Conservation (phyloP, 2,113 vertebrate genomes). For the Arvicanthis niloticus region DNA sequence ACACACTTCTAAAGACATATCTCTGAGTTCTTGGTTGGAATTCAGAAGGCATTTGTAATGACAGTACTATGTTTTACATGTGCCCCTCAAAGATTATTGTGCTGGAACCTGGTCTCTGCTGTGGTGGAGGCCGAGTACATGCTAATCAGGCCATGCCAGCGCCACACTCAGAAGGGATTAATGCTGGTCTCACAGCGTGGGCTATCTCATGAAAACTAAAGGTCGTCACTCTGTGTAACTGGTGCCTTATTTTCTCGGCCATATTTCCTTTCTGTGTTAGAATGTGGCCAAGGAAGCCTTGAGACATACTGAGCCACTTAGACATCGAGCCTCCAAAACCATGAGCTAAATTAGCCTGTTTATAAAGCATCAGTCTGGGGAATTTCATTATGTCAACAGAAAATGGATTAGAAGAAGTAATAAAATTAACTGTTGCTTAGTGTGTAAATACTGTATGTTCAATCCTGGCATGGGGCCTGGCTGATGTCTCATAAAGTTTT, state of each 20-base stretch:
- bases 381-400: neutral
- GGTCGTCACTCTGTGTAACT: neutral
- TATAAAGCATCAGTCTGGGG: neutral
- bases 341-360: neutral
- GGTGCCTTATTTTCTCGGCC: neutral
- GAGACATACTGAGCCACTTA: neutral
- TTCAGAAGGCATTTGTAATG: conserved; percentile 19
- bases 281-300: neutral
- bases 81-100: neutral
- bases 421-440: conserved; percentile 32
- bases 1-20: neutral
- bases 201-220: neutral
- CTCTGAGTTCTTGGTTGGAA: neutral
- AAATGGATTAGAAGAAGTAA: conserved; percentile 23
- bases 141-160: neutral
- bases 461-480: neutral
- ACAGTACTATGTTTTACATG: neutral
- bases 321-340: neutral
- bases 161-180: neutral
- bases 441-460: neutral
- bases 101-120: neutral
- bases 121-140: neutral
- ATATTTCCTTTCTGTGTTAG: neutral
- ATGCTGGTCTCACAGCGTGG: neutral
- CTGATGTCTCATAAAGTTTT: neutral